Evolutionary conservation across 2,888 invertebrate genomes (phyloP).

Genomic region (Protodeltote pygarga): DNA sequence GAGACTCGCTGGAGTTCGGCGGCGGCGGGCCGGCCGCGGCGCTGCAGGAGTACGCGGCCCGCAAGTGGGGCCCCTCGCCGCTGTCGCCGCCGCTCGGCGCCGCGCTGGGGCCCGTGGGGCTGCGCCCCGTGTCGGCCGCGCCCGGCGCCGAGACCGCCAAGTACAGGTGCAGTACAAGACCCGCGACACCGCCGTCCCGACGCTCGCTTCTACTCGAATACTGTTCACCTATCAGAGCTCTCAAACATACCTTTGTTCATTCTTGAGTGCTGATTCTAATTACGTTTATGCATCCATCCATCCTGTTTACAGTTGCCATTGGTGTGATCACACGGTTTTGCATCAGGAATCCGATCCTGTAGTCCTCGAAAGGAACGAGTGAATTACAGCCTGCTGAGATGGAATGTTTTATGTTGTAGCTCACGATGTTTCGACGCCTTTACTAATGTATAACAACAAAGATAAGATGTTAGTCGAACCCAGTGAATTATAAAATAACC

Average conservation of each 20-base stretch:
- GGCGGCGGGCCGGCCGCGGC: conserved; percentile 73
- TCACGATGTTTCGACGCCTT: conserved; percentile 3
- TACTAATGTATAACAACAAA: conserved; percentile 3
- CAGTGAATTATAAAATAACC: conserved; percentile 16
- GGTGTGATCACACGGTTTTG: not conserved
- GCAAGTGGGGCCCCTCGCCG: conserved; percentile 87
- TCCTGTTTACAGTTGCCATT: too few species aligned
- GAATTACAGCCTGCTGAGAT: conserved; percentile 8
- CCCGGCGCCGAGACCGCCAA: conserved; percentile 96
- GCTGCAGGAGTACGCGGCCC: conserved; percentile 83
- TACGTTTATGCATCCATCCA: too few species aligned
- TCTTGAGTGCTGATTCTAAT: too few species aligned
- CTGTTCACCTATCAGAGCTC: not conserved
- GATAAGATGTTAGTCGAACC: conserved; percentile 13
- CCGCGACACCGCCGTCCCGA: conserved; percentile 11
- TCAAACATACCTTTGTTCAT: not conserved
- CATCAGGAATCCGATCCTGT: conserved; percentile 6
- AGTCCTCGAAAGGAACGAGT: conserved; percentile 13
- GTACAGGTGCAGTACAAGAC: conserved; percentile 84
- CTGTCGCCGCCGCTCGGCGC: conserved; percentile 91
- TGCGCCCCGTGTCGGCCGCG: conserved; percentile 88
- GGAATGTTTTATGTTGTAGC: conserved; percentile 7
- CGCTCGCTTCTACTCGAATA: conserved; percentile 14
- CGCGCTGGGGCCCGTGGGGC: conserved; percentile 90
- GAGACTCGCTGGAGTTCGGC: conserved; percentile 88